These are phyloP conservation scores for Mesorhabditis spiculigera DNA, from an alignment of 2,888 invertebrate species.

Conservation along the genomic window DNA sequence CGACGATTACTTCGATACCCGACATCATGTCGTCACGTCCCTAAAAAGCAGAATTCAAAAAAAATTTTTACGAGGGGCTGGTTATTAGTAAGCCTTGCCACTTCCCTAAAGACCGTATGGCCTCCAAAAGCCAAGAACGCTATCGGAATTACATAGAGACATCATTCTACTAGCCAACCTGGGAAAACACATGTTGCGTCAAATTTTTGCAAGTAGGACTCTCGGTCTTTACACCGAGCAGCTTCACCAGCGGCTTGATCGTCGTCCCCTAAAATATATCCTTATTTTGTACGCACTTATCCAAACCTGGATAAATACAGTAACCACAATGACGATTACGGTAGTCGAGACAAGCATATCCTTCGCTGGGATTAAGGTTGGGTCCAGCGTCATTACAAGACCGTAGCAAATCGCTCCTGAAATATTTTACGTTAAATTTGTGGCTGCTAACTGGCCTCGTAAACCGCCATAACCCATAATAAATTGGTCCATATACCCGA, in stretches of 20 bases:
- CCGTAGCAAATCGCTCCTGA: slow-evolving; percentile 90
- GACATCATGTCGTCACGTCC: slow-evolving; percentile 49
- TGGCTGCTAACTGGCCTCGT: slow-evolving; percentile 65
- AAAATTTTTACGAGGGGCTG: slow-evolving; percentile 13
- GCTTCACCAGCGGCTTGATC: slow-evolving; percentile 92
- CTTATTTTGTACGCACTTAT: background rate
- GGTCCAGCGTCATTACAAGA: slow-evolving; percentile 69
- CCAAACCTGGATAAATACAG: slow-evolving; percentile 89
- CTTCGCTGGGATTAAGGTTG: slow-evolving; percentile 71
- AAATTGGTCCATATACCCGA: slow-evolving; percentile 71
- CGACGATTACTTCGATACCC: slow-evolving; percentile 50
- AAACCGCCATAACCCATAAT: slow-evolving; percentile 94
- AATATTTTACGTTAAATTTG: background rate
- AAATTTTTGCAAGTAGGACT: slow-evolving; percentile 30
- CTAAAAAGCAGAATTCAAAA: slow-evolving; percentile 34
- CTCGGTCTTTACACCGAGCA: slow-evolving; percentile 77
- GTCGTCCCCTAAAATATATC: slow-evolving; percentile 76
- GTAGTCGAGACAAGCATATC: slow-evolving; percentile 97
- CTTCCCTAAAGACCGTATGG: no score
- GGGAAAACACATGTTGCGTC: slow-evolving; percentile 20
- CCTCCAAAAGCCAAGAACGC: no score
- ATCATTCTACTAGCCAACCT: background rate
- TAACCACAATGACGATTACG: slow-evolving; percentile 93
- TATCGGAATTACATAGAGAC: no score
- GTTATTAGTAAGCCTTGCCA: background rate